phyloP scores from a whole-genome alignment of 2,797 vertebrate species.

The Apogon hyalosoma region DNA sequence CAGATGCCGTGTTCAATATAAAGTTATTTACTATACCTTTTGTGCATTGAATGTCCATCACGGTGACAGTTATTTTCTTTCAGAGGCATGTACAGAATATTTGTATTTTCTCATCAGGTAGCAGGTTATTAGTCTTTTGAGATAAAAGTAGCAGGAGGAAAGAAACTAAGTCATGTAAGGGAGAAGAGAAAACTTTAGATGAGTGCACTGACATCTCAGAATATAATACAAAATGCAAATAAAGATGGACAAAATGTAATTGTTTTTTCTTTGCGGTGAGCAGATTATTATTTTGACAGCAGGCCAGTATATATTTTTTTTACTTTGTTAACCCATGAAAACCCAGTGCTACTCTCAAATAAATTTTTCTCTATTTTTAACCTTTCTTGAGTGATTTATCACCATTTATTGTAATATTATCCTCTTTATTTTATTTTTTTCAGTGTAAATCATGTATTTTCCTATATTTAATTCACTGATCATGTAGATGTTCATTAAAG shows the following conservation, averaged over 20 bases:
- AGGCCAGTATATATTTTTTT: too few species aligned
- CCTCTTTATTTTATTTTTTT: too few species aligned
- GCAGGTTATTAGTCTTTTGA: background rate
- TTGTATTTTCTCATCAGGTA: conserved; percentile 21
- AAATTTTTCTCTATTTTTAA: too few species aligned
- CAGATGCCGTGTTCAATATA: conserved; percentile 7
- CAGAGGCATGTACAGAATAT: conserved; percentile 20
- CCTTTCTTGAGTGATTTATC: too few species aligned
- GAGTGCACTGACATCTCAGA: background rate
- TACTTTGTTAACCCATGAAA: too few species aligned
- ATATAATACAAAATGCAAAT: background rate
- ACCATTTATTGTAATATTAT: too few species aligned
- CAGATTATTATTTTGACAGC: background rate
- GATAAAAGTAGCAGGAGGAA: conserved; percentile 23
- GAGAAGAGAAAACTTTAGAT: background rate
- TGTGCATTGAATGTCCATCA: conserved; percentile 40
- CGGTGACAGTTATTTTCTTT: conserved; percentile 48
- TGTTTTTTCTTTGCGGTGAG: conserved; percentile 1
- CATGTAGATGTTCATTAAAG: too few species aligned
- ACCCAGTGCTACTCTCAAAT: too few species aligned
- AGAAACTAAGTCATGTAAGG: conserved; percentile 9
- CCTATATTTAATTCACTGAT: too few species aligned
- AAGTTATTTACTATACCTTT: conserved; percentile 33
- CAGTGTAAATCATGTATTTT: too few species aligned
- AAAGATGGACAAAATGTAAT: background rate